phyloP scores from a whole-genome alignment of 2,113 vertebrate species.

The human (Homo sapiens) region DNA sequence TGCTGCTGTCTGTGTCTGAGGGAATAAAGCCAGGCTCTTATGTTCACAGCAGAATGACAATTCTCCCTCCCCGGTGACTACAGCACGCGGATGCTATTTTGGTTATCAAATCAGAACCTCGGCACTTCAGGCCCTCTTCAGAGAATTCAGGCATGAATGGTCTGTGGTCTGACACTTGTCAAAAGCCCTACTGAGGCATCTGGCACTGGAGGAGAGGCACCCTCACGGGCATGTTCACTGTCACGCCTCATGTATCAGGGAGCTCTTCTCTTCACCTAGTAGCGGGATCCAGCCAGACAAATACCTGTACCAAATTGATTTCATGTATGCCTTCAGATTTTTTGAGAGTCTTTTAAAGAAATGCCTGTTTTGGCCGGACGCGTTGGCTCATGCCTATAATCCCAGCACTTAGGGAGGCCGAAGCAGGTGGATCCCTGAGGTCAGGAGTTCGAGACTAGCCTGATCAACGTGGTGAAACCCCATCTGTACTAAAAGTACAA shows the following conservation, averaged over 20 bases:
- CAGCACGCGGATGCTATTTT: neutral
- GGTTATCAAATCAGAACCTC: neutral
- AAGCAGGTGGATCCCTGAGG: too few relatives aligned
- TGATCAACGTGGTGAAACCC: too few relatives aligned
- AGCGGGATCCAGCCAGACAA: neutral
- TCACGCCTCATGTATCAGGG: rapidly evolving
- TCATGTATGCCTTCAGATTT: neutral
- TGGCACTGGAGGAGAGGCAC: neutral
- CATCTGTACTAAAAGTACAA: too few relatives aligned
- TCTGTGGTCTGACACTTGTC: neutral
- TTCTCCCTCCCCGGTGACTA: neutral
- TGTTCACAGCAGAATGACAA: neutral
- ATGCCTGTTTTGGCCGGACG: too few relatives aligned
- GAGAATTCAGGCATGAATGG: neutral
- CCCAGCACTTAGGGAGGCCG: too few relatives aligned
- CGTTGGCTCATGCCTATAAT: too few relatives aligned
- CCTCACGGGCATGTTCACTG: rapidly evolving
- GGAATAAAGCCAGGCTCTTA: neutral
- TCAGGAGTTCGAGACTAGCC: too few relatives aligned
- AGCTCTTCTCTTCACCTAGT: neutral
- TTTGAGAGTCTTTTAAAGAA: neutral
- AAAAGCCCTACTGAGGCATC: neutral
- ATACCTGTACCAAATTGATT: neutral
- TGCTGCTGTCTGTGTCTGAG: neutral
- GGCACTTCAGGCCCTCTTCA: neutral